Percentiles rank a stretch among this genome's conserved stretches.
Conservation (phyloP, 2,888 invertebrate genomes). For the Escarpia spicata region DNA sequence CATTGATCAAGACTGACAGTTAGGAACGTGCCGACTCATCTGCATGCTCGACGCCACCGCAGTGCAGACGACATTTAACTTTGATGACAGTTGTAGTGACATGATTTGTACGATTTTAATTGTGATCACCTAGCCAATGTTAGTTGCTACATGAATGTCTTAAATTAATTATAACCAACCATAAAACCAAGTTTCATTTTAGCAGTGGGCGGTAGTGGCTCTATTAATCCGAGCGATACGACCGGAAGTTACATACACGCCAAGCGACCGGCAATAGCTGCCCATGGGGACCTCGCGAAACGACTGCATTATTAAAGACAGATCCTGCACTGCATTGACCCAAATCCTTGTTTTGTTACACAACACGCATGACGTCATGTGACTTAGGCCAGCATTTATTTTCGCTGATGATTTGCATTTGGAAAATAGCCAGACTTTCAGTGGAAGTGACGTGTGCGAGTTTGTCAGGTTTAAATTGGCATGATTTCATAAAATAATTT, state of each 20-base stretch:
- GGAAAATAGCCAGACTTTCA: not conserved
- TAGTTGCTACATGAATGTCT: too few relatives aligned
- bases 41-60: too few relatives aligned
- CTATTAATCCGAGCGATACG: not conserved
- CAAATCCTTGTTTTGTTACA: not conserved
- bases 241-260: not conserved
- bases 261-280: not conserved
- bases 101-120: too few relatives aligned
- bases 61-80: too few relatives aligned
- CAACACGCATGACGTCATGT: not conserved
- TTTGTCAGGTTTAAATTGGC: not conserved
- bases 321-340: not conserved
- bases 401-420: not conserved
- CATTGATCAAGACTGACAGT: not conserved
- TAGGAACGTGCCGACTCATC: not conserved
- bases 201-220: not conserved
- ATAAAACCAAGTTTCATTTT: not conserved
- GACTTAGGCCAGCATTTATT: not conserved
- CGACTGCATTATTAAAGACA: conserved; percentile 1
- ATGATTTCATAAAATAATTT: not conserved
- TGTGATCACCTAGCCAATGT: too few relatives aligned
- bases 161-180: too few relatives aligned
- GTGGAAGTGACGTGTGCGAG: not conserved
- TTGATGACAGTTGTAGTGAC: too few relatives aligned
- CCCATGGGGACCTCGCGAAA: not conserved